Evolutionary conservation across 2,113 vertebrate species (phyloP).

Genomic region (Heliornis fulica): DNA sequence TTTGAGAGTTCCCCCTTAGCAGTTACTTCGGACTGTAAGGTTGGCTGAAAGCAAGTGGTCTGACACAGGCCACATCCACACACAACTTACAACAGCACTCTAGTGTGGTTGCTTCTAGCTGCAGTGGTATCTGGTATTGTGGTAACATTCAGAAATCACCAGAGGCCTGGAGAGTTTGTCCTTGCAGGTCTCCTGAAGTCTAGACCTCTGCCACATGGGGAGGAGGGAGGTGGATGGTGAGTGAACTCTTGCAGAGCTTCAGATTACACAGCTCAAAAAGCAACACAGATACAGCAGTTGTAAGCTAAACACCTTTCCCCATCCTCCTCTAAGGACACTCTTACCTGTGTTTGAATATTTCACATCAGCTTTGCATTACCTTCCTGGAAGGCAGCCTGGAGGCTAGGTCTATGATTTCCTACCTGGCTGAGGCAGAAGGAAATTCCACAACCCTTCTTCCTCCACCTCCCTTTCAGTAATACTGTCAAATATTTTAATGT

Average conservation of each 20-base stretch:
- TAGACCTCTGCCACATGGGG: background rate
- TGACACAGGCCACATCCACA: background rate
- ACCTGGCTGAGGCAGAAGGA: background rate
- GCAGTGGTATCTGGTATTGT: background rate
- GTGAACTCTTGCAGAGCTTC: background rate
- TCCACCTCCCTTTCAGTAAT: background rate
- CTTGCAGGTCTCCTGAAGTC: background rate
- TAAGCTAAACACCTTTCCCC: background rate
- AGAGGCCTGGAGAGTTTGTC: background rate
- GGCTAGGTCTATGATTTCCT: background rate
- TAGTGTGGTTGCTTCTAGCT: background rate
- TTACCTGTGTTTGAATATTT: background rate
- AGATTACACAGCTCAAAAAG: background rate
- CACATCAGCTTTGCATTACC: background rate
- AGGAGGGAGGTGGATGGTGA: background rate
- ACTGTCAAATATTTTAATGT: background rate
- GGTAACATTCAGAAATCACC: background rate
- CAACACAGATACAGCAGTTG: background rate
- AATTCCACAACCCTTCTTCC: background rate
- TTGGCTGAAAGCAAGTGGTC: background rate
- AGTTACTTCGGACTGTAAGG: background rate
- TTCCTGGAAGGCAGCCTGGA: background rate
- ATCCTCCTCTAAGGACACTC: background rate
- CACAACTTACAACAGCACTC: background rate
- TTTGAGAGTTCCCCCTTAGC: background rate